phyloP scores from a whole-genome alignment of 2,888 invertebrate species.

The Eucera pruinosa region DNA sequence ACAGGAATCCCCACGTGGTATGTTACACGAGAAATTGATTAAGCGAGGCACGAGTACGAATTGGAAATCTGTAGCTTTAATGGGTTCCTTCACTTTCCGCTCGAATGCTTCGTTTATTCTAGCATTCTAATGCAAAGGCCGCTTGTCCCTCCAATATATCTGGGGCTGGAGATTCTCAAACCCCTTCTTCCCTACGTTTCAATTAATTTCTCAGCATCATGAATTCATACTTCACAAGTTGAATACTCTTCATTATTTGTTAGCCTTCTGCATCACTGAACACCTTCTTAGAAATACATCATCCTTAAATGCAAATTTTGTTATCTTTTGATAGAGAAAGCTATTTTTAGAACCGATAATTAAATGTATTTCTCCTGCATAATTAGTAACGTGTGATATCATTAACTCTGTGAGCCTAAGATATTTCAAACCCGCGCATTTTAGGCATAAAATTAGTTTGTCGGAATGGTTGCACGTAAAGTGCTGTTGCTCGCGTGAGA shows the following conservation, averaged over 20 bases:
- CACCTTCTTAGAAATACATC: too few species aligned
- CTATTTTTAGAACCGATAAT: not conserved
- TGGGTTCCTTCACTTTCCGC: constrained; percentile 27
- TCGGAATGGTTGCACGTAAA: constrained; percentile 52
- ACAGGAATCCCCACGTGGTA: constrained; percentile 44
- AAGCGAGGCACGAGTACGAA: constrained; percentile 30
- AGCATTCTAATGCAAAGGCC: constrained; percentile 16
- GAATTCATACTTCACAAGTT: constrained; percentile 1
- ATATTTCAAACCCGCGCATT: constrained; percentile 41
- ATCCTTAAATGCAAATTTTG: too few species aligned
- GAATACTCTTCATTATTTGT: not conserved
- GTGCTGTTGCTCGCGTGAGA: constrained; percentile 68
- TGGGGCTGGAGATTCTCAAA: constrained; percentile 5
- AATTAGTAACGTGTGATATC: not conserved
- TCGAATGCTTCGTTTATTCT: constrained; percentile 31
- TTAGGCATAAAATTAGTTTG: constrained; percentile 58
- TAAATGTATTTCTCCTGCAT: too few species aligned
- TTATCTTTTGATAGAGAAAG: not conserved
- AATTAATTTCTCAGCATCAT: constrained; percentile 35
- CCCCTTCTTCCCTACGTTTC: constrained; percentile 3
- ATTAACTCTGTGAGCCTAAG: constrained; percentile 1
- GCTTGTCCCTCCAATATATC: not conserved
- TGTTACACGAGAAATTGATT: constrained; percentile 43
- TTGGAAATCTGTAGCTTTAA: constrained; percentile 28
- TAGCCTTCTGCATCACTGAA: not conserved